Evolutionary conservation across 2,113 vertebrate genomes (phyloP), one percentile per base, ranked within the genome.

Genomic region (Crotalus horridus): DNA sequence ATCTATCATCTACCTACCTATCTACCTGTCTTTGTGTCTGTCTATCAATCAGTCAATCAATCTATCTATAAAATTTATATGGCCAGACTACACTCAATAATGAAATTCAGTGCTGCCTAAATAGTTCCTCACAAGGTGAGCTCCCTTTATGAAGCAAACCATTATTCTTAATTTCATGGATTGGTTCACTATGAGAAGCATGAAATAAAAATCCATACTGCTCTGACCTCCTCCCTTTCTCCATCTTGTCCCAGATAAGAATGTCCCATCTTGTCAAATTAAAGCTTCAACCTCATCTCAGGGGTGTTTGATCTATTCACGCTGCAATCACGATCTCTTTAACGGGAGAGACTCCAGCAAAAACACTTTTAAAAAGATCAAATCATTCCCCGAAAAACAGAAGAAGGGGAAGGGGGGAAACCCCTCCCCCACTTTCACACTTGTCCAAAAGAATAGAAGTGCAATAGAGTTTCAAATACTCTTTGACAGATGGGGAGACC

Each of bases 401-500:
- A 96, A 59, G 29, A 1, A 6, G 48, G 95, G 2, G 23, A 96
- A 95, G 23, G 51, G 15, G 26, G 11, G 10, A n/a, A 1, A 55
- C 95, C 94, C 94, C 93, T 95, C 89, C 93, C 95, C 90, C 93
- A 94, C 95, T 97, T 96, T 96, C 96, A 96, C 96, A 97, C 95
- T 97, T 97, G 95, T 97, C 95, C 96, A 95, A 97, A 96, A 97
- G 95, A 97, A 97, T 94, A 96, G 95, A 95, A 90, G 92, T 95
- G 95, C 95, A 95, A 95, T 94, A 94, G 93, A 92, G 94, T 95
- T 97, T 97, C 96, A 97, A 96, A 96, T 97, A 93, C 95, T 89
- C 91, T 89, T 33, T 96, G 96, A 96, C 96, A 97, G 97, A 97
- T 96, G 96, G 96, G 96, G 96, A 97, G 95, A 96, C 96, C 96